A percentile compares a stretch with the other conserved stretches of the same genome.
These are phyloP conservation scores for Taurulus bubalis DNA, from an alignment of 2,113 vertebrate species.

Conservation along the genomic window DNA sequence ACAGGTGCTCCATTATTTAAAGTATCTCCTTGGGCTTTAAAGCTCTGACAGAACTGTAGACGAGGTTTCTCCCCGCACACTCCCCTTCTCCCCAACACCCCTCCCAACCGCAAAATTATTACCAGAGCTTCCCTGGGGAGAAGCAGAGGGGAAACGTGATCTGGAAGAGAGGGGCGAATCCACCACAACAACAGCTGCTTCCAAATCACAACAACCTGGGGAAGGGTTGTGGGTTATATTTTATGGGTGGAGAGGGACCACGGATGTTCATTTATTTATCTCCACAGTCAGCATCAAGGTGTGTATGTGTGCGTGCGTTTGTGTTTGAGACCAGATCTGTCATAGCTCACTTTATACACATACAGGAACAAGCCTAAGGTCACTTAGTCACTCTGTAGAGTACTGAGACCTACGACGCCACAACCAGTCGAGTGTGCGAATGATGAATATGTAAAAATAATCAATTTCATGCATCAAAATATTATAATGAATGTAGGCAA, in stretches of 20 bases:
- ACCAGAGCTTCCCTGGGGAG: conserved; percentile 77
- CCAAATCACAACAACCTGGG: conserved; percentile 84
- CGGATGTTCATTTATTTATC: conserved; percentile 84
- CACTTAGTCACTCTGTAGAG: conserved; percentile 28
- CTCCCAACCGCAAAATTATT: conserved; percentile 78
- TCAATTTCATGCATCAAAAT: conserved; percentile 63
- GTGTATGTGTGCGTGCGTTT: conserved; percentile 28
- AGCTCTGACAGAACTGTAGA: conserved; percentile 74
- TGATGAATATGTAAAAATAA: conserved; percentile 68
- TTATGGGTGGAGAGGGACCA: conserved; percentile 80
- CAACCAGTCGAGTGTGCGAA: conserved; percentile 11
- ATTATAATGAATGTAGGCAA: conserved; percentile 66
- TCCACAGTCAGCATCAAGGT: conserved; percentile 73
- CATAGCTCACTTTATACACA: conserved; percentile 58
- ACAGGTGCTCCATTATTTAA: conserved; percentile 83
- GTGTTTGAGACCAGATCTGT: conserved; percentile 51
- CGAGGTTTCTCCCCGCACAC: conserved; percentile 47
- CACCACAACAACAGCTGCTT: conserved; percentile 86
- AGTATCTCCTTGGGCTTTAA: conserved; percentile 79
- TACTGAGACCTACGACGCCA: conserved; percentile 36
- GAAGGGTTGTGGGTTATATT: conserved; percentile 83
- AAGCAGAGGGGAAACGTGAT: conserved; percentile 77
- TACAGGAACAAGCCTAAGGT: conserved; percentile 59
- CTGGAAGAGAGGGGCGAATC: conserved; percentile 79
- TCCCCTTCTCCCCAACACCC: conserved; percentile 40